These are phyloP conservation scores for Apis florea DNA, from an alignment of 1,140 invertebrate species.

Conservation along the genomic window DNA sequence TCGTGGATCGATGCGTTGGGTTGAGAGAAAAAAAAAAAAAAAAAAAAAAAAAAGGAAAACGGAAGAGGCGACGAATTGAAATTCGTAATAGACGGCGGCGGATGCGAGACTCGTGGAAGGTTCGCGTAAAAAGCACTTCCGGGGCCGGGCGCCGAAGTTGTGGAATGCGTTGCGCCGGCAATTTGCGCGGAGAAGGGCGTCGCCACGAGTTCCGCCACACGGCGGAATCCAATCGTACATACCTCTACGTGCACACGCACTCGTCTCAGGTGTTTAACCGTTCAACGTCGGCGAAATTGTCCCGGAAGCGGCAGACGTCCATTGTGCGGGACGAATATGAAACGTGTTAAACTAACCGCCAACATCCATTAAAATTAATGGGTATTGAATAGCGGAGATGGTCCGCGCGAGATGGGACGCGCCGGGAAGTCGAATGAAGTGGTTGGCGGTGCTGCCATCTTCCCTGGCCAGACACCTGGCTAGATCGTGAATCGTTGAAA, in stretches of 20 bases:
- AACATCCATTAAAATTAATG: conserved; percentile 74
- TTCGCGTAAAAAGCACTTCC: conserved; percentile 39
- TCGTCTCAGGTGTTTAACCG: conserved; percentile 53
- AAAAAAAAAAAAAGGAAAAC: background rate
- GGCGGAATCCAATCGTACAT: conserved; percentile 24
- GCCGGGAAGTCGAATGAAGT: conserved; percentile 54
- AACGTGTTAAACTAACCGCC: conserved; percentile 69
- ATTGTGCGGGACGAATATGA: conserved; percentile 63
- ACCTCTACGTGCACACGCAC: conserved; percentile 1
- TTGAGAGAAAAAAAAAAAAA: conserved; percentile 15
- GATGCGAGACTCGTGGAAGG: conserved; percentile 23
- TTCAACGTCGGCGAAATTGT: conserved; percentile 63
- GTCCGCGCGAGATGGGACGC: conserved; percentile 51
- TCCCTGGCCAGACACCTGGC: conserved; percentile 31
- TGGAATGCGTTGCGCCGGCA: conserved; percentile 5
- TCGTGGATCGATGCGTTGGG: conserved; percentile 18
- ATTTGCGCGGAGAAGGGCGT: conserved; percentile 16
- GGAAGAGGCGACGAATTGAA: conserved; percentile 2
- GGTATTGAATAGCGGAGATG: conserved; percentile 69
- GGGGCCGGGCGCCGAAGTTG: background rate
- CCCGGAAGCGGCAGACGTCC: conserved; percentile 39
- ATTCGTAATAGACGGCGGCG: conserved; percentile 33
- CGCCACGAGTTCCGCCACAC: background rate
- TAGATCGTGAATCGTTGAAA: conserved; percentile 23
- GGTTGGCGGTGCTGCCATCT: conserved; percentile 47